phyloP scores from a whole-genome alignment of 2,113 vertebrate genomes.

The Ailurus styani region DNA sequence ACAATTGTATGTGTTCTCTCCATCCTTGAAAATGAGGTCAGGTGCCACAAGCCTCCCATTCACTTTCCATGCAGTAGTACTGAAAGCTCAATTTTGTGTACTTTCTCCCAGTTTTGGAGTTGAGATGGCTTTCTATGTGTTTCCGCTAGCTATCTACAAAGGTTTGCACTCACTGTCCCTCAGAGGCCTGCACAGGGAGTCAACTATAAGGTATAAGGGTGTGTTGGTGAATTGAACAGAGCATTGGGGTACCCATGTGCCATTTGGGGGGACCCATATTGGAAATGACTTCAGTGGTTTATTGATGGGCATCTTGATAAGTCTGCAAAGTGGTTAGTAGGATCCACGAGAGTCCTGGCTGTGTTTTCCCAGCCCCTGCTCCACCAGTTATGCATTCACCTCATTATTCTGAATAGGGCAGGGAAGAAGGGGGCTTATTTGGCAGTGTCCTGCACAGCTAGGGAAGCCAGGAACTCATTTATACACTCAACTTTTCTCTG shows the following conservation, averaged over 20 bases:
- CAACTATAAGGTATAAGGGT: no score
- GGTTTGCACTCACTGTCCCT: not conserved
- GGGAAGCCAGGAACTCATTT: not conserved
- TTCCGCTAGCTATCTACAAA: not conserved
- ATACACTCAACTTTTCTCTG: not conserved
- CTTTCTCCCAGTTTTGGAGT: not conserved
- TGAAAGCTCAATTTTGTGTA: not conserved
- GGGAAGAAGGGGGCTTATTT: not conserved
- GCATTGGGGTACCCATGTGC: not conserved
- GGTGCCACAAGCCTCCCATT: not conserved
- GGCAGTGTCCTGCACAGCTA: not conserved
- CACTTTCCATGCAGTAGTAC: not conserved
- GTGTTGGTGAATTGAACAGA: not conserved
- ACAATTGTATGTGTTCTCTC: not conserved
- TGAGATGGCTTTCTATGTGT: not conserved
- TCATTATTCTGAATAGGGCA: not conserved
- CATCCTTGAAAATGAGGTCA: not conserved
- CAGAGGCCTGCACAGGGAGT: not conserved
- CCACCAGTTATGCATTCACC: not conserved
- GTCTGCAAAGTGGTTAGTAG: not conserved
- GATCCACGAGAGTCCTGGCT: not conserved
- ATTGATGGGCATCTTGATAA: not conserved
- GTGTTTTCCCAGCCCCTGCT: not conserved
- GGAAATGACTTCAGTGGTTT: not conserved
- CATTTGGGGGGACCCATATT: not conserved